Evolutionary conservation across 2,888 invertebrate species (phyloP), one percentile per base, ranked within the genome.

Genomic region (Lordiphosa andalusiaca): DNA sequence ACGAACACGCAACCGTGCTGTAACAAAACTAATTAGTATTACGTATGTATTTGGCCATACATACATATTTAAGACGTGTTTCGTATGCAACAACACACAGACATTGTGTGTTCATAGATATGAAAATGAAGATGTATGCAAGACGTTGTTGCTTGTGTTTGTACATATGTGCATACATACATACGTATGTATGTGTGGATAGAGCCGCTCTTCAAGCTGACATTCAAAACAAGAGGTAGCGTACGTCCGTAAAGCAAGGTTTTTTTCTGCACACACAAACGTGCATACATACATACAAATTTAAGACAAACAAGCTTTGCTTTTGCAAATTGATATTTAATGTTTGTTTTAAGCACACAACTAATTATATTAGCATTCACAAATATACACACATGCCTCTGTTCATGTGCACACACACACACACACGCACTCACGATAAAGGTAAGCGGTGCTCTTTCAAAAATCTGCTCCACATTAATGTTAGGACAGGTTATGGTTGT

Each of bases 1-100:
- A 44, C 16, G 30, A 44, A 72, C 76, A 80, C 80, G 80, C 83
- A 83, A 83, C 73, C 21, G 59, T 77, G 77, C 80, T 80, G 77
- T 77, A 77, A 77, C 83, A 70, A 75, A 72, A 72, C 74, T 73
- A 76, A 83, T 77, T 75, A 83, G 76, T 77, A 83, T 77, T 77
- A 83, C 83, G 80, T 77, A 63, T 69, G 44, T 50, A 39, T 39
- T 25, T 16, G 30, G 25, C 25, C 53, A 53, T 25, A 49, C 46
- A 51, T 51, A 37, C 39, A 52, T 51, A 44, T 62, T 69, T 35
- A 56, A 76, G 66, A 76, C 64, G 61, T 69, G 68, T 69, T 80
- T 66, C 48, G 57, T 68, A 66, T 71, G 60, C 67, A 71, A 50
- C 60, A 56, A 30, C 9, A 30, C 30, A 30, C 25, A 25, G 25